Base-by-base conservation (phyloP, 2,888 invertebrate species). In the Mimumesa dahlbomi region DNA sequence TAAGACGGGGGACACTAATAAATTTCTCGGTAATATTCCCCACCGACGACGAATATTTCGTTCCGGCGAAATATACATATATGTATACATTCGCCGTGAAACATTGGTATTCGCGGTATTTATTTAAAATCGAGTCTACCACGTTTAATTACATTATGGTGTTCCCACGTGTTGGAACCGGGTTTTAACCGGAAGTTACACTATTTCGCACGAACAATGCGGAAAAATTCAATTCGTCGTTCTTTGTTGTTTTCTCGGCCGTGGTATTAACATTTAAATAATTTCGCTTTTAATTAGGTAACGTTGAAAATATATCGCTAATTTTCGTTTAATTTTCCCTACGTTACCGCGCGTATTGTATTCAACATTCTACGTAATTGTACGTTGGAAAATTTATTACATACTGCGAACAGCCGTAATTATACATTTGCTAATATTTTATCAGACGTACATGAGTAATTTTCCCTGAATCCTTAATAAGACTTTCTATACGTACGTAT, bases 391-490 rank as follows among this genome's bases (percentile, higher is more conserved):
- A 71, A 69, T 69, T 45, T 54, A 46, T 68, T 40, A 40, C n/a
- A 4, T 54, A 61, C 54, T 38, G 40, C 29, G 50, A 45, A 46
- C 61, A 34, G 42, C 4, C 57, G 50, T 63, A 63, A 71, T 71
- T 64, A 64, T 64, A 52, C 56, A 50, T 49, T 77, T 56, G 65
- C 57, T 46, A 73, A 59, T 56, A 62, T 65, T 78, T 66, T 75
- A 66, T 75, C 72, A 81, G 75, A 74, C n/a, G n/a, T 79, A 73
- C 64, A 68, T 66, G 72, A 85, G 81, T 85, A 81, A 84, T 82
- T 87, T 85, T 77, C 73, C 79, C 79, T 77, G 78, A 74, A 84
- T 86, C 82, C 84, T 83, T 85, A 85, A 84, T 75, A 75, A 70
- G n/a, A n/a, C n/a, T n/a, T n/a, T n/a, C n/a, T n/a, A n/a, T n/a